phyloP scores from a whole-genome alignment of 64 coral and sea anemone genomes.

The Montipora sp. region DNA sequence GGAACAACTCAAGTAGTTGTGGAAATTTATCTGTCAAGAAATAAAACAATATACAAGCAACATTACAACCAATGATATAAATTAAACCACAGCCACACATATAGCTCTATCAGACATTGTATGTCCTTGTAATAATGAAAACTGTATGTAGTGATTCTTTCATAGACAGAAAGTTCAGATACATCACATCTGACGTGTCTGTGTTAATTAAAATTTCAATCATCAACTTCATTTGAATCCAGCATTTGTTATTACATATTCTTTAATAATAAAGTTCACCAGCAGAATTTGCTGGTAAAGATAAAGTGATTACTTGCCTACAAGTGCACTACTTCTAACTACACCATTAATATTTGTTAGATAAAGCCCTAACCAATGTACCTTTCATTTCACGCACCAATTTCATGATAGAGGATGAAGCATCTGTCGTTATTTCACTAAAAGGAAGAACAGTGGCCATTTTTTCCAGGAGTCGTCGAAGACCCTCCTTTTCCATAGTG shows the following conservation, averaged over 20 bases:
- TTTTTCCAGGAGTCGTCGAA: slow-evolving; percentile 46
- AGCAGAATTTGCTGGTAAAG: no score
- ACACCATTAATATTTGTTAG: neutral
- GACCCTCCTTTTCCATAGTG: slow-evolving; percentile 48
- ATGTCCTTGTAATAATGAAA: no score
- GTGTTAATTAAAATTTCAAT: no score
- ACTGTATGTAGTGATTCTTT: no score
- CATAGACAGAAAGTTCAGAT: no score
- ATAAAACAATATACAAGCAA: neutral
- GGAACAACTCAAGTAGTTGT: slow-evolving; percentile 35
- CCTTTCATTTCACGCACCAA: slow-evolving; percentile 62
- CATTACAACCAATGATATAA: neutral
- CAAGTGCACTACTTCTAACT: no score
- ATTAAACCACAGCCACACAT: neutral
- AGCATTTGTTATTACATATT: no score
- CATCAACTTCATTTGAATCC: no score
- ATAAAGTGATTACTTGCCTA: no score
- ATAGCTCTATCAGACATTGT: neutral
- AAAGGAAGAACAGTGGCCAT: slow-evolving; percentile 6
- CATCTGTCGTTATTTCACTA: slow-evolving; percentile 61
- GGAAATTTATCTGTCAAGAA: slow-evolving; percentile 56
- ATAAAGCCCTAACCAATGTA: neutral
- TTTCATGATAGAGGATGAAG: slow-evolving; percentile 58
- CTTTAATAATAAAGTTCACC: no score
- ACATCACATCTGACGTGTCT: no score